Evolutionary conservation across 2,797 vertebrate genomes (phyloP), one percentile per base, ranked within the genome.

Genomic region (Pipistrellus kuhlii): DNA sequence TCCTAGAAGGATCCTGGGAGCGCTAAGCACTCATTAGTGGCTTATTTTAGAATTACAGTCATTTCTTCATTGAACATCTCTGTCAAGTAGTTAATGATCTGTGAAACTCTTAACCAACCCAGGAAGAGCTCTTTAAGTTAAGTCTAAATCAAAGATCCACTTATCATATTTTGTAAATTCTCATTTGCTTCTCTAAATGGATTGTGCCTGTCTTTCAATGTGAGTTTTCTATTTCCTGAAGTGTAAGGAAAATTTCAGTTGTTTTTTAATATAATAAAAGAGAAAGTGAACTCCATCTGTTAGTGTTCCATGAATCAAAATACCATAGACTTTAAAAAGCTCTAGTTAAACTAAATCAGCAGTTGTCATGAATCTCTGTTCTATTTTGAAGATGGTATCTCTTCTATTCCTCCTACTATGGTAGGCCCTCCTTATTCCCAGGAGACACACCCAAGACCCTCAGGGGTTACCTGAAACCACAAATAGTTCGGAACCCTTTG

Each of bases 81-180:
- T 88, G 89, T 94, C 93, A 96, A 86, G 51, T 75, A 78, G 86
- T 92, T 93, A 95, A 96, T 82, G 89, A 95, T 71, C 89, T 95
- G 86, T 93, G 91, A 95, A 94, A 93, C 85, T 97, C 78, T 87
- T 51, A 91, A 93, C 78, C 91, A 69, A 95, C 85, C 77, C 51
- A 21, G 81, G 77, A 94, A 91, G 75, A 75, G 13, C 27, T 81
- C 87, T 94, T 94, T 86, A 94, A 84, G 92, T 92, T 92, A 94
- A 88, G 89, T 96, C 59, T 87, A 76, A 95, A 82, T 91, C 76
- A 87, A 71, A 93, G 75, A 55, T 88, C 18, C 14, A 87, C 91
- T 89, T 72, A 93, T 73, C 41, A 11, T 91, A 85, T 87, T 95
- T 91, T 91, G 3, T 94, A 93, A 91, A 82, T 95, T 88, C 51